These are phyloP conservation scores for Ammodytes dubius DNA, from an alignment of 2,113 vertebrate species.

Conservation along the genomic window DNA sequence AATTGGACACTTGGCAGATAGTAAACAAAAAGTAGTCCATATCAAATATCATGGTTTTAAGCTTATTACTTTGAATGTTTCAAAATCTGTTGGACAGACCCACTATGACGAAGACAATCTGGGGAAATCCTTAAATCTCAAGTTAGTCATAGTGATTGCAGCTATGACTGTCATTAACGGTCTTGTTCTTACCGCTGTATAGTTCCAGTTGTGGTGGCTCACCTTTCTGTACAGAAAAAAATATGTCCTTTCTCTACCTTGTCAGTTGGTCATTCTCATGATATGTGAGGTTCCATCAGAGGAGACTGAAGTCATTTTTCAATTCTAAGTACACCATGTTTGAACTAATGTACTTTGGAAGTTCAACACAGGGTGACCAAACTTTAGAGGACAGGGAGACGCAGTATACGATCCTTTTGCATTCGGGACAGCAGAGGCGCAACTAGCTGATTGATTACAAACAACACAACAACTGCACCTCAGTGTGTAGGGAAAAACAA, in stretches of 20 bases:
- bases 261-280: neutral
- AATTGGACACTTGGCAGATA: neutral
- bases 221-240: slow-evolving; percentile 8
- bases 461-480: too few species aligned
- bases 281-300: neutral
- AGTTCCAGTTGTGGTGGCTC: slow-evolving; percentile 23
- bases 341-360: neutral
- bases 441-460: too few species aligned
- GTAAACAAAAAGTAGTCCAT: neutral
- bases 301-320: neutral
- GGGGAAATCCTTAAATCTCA: neutral
- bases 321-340: neutral
- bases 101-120: neutral
- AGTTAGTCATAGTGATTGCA: neutral
- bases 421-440: neutral
- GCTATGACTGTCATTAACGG: slow-evolving; percentile 4
- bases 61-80: neutral
- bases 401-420: neutral
- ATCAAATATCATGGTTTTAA: neutral
- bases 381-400: neutral
- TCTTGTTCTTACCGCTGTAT: slow-evolving; percentile 14
- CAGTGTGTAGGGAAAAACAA: too few species aligned
- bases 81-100: too few species aligned
- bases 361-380: neutral
- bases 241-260: neutral